Base-by-base conservation (phyloP, 2,797 vertebrate genomes). In the Rhinella marina region DNA sequence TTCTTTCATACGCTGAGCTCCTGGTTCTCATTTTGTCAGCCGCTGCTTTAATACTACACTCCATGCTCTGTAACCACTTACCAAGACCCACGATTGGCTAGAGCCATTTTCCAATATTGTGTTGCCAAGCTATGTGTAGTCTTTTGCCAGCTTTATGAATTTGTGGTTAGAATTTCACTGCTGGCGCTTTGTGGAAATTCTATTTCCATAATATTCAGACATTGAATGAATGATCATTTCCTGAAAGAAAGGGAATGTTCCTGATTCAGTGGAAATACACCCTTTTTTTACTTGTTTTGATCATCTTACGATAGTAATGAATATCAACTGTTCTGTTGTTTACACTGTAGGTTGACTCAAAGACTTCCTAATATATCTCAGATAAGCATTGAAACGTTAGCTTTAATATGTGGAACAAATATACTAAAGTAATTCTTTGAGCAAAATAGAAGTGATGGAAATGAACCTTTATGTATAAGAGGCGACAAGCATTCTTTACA, bases 191-290 rank as follows among this genome's bases (percentile, higher is more conserved):
- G 81, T 90, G 87, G 87, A 90, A 91, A 93, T 92, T 90, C 57
- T 32, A 91, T 92, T 92, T 93, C 68, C 89, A 88, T 91, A 91
- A 90, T 78, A 84, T 90, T 91, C 90, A 91, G 91, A 92, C 75
- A 85, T 73, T 85, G 78, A 91, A 84, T 84, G 81, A 91, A 78
- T 82, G 72, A 88, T 92, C 82, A 87, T 94, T 92, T 92, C 90
- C 89, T 92, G 72, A 92, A 88, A 91, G 84, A 86, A 89, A 48
- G 85, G 66, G 50, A 82, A 27, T 86, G 72, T 90, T 91, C 62
- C 72, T 80, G 19, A 25, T 54, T 54, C 14, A 88, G 27, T 91
- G 75, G 88, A 92, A 93, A 85, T 66, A 54, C n/a, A 77, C 3
- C 19, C 7, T n/a, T 21, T 54, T 76, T 77, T 52, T n/a, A 77